These are phyloP conservation scores for Castor canadensis DNA, from an alignment of 2,113 vertebrate genomes.

Conservation along the genomic window DNA sequence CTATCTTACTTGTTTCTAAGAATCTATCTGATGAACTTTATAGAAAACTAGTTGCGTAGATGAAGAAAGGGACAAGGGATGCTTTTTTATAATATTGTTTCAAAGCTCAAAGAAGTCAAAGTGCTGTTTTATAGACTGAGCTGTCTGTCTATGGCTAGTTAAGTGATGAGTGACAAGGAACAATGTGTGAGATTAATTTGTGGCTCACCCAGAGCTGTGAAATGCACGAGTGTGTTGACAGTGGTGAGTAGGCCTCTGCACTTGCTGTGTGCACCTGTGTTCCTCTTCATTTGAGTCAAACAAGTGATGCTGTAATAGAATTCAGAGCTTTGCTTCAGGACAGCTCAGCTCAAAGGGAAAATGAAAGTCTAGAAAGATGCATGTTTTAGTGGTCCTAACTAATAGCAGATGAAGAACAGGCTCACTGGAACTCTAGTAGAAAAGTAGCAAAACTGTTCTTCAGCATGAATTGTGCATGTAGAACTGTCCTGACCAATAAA, in stretches of 20 bases:
- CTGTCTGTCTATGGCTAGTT: neutral
- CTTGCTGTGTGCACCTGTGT: neutral
- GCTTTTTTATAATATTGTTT: neutral
- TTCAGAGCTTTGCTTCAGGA: neutral
- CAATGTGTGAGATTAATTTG: constrained; percentile 24
- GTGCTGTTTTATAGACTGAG: neutral
- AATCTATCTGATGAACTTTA: neutral
- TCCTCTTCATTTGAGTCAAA: neutral
- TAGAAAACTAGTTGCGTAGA: neutral
- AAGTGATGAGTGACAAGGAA: constrained; percentile 45
- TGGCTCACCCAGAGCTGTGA: constrained; percentile 44
- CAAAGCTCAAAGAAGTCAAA: neutral
- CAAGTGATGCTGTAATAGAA: neutral
- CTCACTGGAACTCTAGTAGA: neutral
- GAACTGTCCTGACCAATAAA: rapidly evolving
- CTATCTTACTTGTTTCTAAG: neutral
- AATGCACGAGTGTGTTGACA: neutral
- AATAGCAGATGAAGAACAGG: neutral
- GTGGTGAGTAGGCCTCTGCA: constrained; percentile 7
- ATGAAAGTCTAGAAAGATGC: neutral
- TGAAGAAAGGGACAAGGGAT: neutral
- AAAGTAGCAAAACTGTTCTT: neutral
- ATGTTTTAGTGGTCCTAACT: neutral
- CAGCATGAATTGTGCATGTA: neutral
- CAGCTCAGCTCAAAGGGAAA: neutral